Evolutionary conservation across 2,888 invertebrate genomes (phyloP), one percentile per base, ranked within the genome.

Genomic region (Conus canariensis): DNA sequence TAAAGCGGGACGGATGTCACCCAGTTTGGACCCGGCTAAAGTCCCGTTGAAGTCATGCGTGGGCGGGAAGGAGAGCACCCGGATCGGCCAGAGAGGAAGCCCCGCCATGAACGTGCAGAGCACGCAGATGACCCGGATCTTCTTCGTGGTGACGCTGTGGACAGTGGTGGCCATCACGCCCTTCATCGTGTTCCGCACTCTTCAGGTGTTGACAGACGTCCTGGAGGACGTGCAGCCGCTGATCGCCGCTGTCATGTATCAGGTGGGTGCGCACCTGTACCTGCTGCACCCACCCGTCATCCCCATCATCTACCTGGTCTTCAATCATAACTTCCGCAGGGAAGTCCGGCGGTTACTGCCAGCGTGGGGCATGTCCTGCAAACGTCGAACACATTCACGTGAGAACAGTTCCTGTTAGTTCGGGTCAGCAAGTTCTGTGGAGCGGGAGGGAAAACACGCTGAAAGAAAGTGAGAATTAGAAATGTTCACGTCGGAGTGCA

Each of bases 251-350:
- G 91, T 94, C 12, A 82, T 93, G 30, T 94, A 94, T 90, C 94
- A 94, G 88, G 91, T 95, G 45, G 93, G 93, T 87, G 94, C 94
- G n/a, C 92, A 94, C n/a, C 94, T 94, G 14, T 94, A 94, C 90
- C 94, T 94, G 86, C 92, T 94, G n/a, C 94, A 94, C 90, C 94
- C 94, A 67, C 93, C 93, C 58, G 92, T 94, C 22, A 94, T 94
- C 82, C 94, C 95, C 8, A 91, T 94, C 70, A 94, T 94, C 56
- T 94, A 95, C 90, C 92, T 94, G 88, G 87, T 94, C 19, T 90
- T 94, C 56, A 94, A 94, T 91, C 90, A 90, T 8, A 93, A 93
- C 82, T 93, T 93, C 86, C 90, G 92, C 60, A 91, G 92, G 85
- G 94, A 95, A 70, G 90, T 88, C 30, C 90, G 90, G 56, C 88